Evolutionary conservation across 1,140 invertebrate genomes (phyloP), one percentile per base, ranked within the genome.

Genomic region (Eumaeus atala): DNA sequence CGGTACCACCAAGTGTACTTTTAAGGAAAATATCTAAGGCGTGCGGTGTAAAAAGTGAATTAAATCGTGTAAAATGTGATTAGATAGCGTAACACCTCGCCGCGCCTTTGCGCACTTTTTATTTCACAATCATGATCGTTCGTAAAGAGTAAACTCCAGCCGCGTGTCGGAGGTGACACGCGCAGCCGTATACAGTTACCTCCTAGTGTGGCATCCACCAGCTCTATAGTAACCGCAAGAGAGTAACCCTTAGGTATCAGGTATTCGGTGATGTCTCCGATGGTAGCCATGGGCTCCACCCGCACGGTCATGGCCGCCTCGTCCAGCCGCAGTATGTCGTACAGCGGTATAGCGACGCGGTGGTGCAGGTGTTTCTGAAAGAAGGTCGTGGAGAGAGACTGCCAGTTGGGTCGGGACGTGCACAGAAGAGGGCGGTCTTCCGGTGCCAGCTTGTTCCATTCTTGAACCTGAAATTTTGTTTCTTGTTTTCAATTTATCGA

Each of bases 181-280:
- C n/a, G n/a, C n/a, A n/a, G n/a, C n/a, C n/a, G n/a, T n/a, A n/a
- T n/a, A n/a, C n/a, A 56, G 56, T 44, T 54, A 88, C 87, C 85
- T 77, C 95, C 94, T 88, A 85, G 90, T 54, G 94, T 95, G 18
- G 95, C 90, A 78, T 95, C 94, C 67, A 94, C 93, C 51, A 96
- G 78, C 84, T 96, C 95, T 40, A 94, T 94, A 33, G 95, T 87
- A 40, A 96, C 91, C 3, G 95, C 94, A 40, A 95, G 84, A 0
- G 92, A 93, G 90, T 93, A 95, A 2, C 94, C 94, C 8, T 91
- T 86, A 3, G 93, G 92, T 70, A 92, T 92, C 17, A 96, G 78
- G 14, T 89, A 91, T 37, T 91, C 90, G 1, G 93, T 93, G 37
- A 96, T 89, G 66, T 95, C 94, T 10, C 94, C 94, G 90, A 96